These are phyloP conservation scores for Lemur catta DNA, from an alignment of 2,797 vertebrate genomes.

Conservation along the genomic window DNA sequence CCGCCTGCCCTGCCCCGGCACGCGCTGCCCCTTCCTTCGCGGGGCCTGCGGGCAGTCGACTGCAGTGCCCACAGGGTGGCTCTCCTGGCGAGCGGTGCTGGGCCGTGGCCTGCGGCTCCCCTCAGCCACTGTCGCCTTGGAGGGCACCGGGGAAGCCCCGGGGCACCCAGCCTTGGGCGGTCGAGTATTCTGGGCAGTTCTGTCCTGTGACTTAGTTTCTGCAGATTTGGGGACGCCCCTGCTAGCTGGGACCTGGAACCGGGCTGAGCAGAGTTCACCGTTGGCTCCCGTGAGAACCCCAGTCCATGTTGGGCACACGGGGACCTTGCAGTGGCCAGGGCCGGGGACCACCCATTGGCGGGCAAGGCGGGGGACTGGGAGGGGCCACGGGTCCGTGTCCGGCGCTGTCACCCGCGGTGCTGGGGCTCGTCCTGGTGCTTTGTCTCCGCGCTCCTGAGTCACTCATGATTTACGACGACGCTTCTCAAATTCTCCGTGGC, in stretches of 20 bases:
- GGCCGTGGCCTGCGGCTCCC: too few species aligned
- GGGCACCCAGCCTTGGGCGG: background rate
- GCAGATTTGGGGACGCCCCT: background rate
- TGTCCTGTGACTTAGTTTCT: background rate
- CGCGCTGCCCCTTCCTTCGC: fast-evolving
- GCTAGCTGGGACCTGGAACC: background rate
- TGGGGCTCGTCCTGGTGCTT: background rate
- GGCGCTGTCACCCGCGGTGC: fast-evolving
- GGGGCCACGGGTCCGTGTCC: background rate
- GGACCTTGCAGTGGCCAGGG: background rate
- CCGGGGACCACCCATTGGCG: background rate
- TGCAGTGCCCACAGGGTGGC: background rate
- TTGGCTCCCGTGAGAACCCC: background rate
- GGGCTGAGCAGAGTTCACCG: background rate
- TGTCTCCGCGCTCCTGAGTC: fast-evolving
- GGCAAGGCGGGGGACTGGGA: background rate
- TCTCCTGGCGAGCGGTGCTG: background rate
- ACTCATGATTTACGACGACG: fast-evolving
- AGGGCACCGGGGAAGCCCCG: background rate
- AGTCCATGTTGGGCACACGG: fast-evolving
- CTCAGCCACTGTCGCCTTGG: background rate
- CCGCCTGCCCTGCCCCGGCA: background rate
- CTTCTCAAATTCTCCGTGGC: background rate
- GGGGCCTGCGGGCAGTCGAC: background rate
- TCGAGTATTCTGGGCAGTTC: fast-evolving